Base-by-base conservation (phyloP, 2,797 vertebrate species). In the Falco concolor region DNA sequence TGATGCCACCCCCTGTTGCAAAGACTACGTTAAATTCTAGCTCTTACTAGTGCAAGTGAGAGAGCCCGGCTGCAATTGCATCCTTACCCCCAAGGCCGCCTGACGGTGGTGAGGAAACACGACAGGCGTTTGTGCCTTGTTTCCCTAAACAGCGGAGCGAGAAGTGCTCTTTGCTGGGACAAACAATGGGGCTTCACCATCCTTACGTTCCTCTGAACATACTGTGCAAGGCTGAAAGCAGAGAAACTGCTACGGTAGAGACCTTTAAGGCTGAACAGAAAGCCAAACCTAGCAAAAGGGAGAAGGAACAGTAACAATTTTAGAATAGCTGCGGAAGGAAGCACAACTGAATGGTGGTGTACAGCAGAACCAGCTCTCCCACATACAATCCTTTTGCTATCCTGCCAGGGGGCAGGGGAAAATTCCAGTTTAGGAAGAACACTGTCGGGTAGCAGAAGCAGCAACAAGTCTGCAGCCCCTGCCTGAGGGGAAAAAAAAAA, bases 191-290 rank as follows among this genome's bases (percentile, higher is more conserved):
- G 40, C 45, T 34, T 38, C 72, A 52, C 49, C 11, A 19, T 16
- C 56, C n/a, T 4, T 13, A 8, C 0, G 0, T 28, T 63, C 28
- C 50, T 69, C 8, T 28, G 60, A 47, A 52, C 18, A 1, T 14
- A 2, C 21, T 12, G 38, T 34, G 47, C 60, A 30, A 86, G 52
- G 50, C 65, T 65, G 57, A 69, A 65, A 83, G 50, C 57, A 65
- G 54, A 65, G 56, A 38, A 24, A 5, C 50, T 44, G 80, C 88
- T 81, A 25, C 42, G 34, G 32, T 6, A 34, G 73, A 65, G 34
- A 57, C 27, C 22, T 45, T 68, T 69, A 94, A 90, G 90, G 92
- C 83, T 69, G 44, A 82, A 75, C 23, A 84, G 74, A 88, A 95
- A 87, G 74, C 8, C 88, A 87, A 47, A 61, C 50, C 38, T 11